Evolutionary conservation across 2,797 vertebrate species (phyloP).

Genomic region (Gymnocypris eckloni): DNA sequence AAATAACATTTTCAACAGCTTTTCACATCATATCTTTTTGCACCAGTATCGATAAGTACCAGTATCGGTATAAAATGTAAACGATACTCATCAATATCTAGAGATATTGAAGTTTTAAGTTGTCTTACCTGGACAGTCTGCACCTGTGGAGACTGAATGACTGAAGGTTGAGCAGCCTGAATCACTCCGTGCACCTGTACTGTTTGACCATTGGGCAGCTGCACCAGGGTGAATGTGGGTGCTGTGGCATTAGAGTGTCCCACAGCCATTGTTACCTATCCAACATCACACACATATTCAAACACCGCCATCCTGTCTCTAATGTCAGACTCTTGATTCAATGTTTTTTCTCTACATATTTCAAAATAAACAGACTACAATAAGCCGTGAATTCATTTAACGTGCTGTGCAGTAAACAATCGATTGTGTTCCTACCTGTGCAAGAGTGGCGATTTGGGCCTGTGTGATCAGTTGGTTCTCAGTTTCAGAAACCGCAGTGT

Average conservation of each 20-base stretch:
- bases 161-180: slow-evolving; percentile 94
- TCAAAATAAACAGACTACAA: neutral
- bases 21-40: too few relatives aligned
- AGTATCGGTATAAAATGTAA: too few relatives aligned
- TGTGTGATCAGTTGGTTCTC: slow-evolving; percentile 86
- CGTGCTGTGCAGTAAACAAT: neutral
- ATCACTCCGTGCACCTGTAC: slow-evolving; percentile 97
- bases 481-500: slow-evolving; percentile 92
- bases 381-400: neutral
- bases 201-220: slow-evolving; percentile 95
- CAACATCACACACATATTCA: neutral
- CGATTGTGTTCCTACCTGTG: slow-evolving; percentile 83
- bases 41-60: too few relatives aligned
- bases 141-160: slow-evolving; percentile 96
- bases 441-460: slow-evolving; percentile 86
- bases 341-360: neutral
- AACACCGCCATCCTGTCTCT: neutral
- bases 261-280: slow-evolving; percentile 84
- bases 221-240: slow-evolving; percentile 93
- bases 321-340: neutral
- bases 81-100: too few relatives aligned
- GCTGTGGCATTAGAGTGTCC: slow-evolving; percentile 87
- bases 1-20: too few relatives aligned
- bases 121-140: slow-evolving; percentile 90
- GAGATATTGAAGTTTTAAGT: neutral